Evolutionary conservation across 2,888 invertebrate species (phyloP).

Genomic region (Acleris cristana): DNA sequence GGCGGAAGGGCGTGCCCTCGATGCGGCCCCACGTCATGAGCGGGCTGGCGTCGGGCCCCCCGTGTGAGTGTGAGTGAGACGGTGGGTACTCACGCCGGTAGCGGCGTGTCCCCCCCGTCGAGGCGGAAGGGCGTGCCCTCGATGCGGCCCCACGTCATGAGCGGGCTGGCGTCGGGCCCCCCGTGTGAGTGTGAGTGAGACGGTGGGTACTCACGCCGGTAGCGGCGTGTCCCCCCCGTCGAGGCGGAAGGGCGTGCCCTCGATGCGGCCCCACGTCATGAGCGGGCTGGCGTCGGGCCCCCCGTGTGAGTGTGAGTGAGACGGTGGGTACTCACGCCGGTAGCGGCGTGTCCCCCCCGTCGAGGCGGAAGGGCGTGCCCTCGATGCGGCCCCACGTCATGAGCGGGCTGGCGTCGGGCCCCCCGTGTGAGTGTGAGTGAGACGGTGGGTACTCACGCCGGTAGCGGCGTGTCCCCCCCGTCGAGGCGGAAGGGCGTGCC

Average conservation of each 20-base stretch:
- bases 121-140: slow-evolving; percentile 96
- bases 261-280: slow-evolving; percentile 99
- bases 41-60: slow-evolving; percentile 90
- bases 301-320: slow-evolving; percentile 55
- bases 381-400: slow-evolving; percentile 99
- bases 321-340: slow-evolving; percentile 72
- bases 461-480: slow-evolving; percentile 94
- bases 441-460: slow-evolving; percentile 68
- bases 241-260: slow-evolving; percentile 94
- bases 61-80: slow-evolving; percentile 46
- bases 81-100: slow-evolving; percentile 79
- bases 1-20: slow-evolving; percentile 94
- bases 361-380: slow-evolving; percentile 94
- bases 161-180: slow-evolving; percentile 90
- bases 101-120: slow-evolving; percentile 95
- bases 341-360: slow-evolving; percentile 95
- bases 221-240: slow-evolving; percentile 96
- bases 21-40: slow-evolving; percentile 99
- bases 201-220: slow-evolving; percentile 72
- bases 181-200: slow-evolving; percentile 55
- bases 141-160: slow-evolving; percentile 99
- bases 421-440: slow-evolving; percentile 60
- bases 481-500: slow-evolving; percentile 96
- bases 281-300: slow-evolving; percentile 92
- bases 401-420: slow-evolving; percentile 92